These are phyloP conservation scores for Rhinoptilus africanus DNA, from an alignment of 2,113 vertebrate species.

Conservation along the genomic window DNA sequence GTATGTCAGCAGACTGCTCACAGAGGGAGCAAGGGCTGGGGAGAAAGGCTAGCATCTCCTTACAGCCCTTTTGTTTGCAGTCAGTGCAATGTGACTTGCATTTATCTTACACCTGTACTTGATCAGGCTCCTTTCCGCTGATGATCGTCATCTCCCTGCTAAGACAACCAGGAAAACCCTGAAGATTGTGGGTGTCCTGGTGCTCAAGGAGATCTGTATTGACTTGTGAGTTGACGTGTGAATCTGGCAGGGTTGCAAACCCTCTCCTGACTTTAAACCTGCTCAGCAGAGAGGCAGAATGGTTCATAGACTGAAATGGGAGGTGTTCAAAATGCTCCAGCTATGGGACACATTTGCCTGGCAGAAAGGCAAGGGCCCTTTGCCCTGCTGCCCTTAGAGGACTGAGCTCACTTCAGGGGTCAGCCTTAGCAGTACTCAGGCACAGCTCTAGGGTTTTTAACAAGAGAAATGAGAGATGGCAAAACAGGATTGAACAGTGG, in stretches of 20 bases:
- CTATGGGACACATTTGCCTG: neutral
- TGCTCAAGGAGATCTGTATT: neutral
- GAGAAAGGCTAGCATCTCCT: neutral
- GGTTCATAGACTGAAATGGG: neutral
- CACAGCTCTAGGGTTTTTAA: neutral
- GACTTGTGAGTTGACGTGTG: neutral
- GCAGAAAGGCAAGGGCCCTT: neutral
- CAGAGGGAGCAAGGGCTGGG: neutral
- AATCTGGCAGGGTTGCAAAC: neutral
- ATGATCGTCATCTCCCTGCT: neutral
- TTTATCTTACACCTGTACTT: neutral
- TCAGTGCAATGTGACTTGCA: neutral
- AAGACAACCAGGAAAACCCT: neutral
- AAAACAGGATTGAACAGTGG: neutral
- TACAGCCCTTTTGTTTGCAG: neutral
- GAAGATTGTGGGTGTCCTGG: neutral
- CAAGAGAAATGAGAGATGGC: neutral
- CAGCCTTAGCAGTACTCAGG: neutral
- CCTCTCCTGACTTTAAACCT: neutral
- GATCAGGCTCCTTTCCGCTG: neutral
- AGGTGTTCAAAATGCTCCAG: neutral
- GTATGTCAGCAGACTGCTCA: neutral
- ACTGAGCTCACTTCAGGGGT: neutral
- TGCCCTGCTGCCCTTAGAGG: neutral
- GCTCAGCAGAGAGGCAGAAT: neutral